Percentiles rank a stretch among this genome's conserved stretches.
Conservation (phyloP, 2,888 invertebrate genomes). For the Limnephilus auricula region DNA sequence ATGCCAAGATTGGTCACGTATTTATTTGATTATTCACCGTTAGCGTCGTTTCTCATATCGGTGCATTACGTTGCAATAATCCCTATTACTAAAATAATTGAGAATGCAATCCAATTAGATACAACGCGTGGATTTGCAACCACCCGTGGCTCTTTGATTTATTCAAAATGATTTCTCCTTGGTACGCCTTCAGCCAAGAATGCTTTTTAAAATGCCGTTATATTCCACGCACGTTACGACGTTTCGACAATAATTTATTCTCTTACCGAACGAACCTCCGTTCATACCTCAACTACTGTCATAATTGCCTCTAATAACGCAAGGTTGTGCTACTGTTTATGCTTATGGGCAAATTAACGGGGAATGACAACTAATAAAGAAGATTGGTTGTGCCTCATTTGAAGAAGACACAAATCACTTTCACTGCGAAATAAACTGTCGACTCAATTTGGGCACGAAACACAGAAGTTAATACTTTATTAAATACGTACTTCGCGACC, state of each 20-base stretch:
- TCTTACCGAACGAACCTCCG: background rate
- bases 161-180: constrained; percentile 34
- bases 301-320: constrained; percentile 38
- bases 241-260: constrained; percentile 2
- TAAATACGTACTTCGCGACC: background rate
- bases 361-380: background rate
- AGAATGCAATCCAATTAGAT: constrained; percentile 12
- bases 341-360: constrained; percentile 11
- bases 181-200: constrained; percentile 1
- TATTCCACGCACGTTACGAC: constrained; percentile 42
- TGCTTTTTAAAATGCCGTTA: constrained; percentile 28
- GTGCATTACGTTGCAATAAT: constrained; percentile 5
- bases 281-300: constrained; percentile 3
- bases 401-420: constrained; percentile 15
- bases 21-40: background rate
- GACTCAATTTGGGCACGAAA: background rate
- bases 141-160: background rate
- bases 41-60: background rate
- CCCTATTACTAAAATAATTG: constrained; percentile 9
- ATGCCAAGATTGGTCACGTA: background rate
- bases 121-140: constrained; percentile 19
- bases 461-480: background rate
- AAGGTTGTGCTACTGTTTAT: constrained; percentile 14
- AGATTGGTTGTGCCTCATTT: background rate
- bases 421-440: background rate